Percentiles rank a stretch among this genome's conserved stretches.
Conservation (phyloP, 1,140 invertebrate species). For the Drosophila willistoni region DNA sequence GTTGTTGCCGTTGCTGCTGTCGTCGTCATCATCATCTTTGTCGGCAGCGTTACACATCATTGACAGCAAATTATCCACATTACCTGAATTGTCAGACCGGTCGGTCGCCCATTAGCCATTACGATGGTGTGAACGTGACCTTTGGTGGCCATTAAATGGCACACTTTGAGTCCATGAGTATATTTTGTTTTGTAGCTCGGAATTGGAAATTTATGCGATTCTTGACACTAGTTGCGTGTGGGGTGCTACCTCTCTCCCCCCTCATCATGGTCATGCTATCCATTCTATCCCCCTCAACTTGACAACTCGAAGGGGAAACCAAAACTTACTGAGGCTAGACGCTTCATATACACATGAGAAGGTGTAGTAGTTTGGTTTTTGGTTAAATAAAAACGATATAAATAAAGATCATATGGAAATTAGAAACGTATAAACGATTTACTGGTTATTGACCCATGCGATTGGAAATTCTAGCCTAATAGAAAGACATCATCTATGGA, state of each 20-base stretch:
- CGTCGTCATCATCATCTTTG: conserved; percentile 8
- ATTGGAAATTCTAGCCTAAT: neutral
- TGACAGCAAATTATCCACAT: conserved; percentile 81
- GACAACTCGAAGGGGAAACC: neutral
- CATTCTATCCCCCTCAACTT: too few relatives aligned
- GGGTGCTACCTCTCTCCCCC: neutral
- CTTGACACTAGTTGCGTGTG: conserved; percentile 76
- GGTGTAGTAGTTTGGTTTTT: conserved; percentile 1
- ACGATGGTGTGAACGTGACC: conserved; percentile 76
- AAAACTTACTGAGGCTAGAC: neutral
- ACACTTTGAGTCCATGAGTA: conserved; percentile 67
- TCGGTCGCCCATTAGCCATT: conserved; percentile 72
- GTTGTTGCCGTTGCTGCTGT: neutral
- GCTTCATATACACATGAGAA: neutral
- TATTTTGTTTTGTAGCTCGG: conserved; percentile 58
- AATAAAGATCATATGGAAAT: conserved; percentile 4
- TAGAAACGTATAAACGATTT: neutral
- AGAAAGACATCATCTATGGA: too few relatives aligned
- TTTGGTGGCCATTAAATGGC: conserved; percentile 80
- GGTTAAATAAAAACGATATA: conserved; percentile 13
- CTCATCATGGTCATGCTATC: neutral
- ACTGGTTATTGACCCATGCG: conserved; percentile 4
- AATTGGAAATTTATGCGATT: conserved; percentile 80
- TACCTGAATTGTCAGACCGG: conserved; percentile 77
- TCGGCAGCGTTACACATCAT: conserved; percentile 74